phyloP scores from a whole-genome alignment of 2,888 invertebrate genomes.

The Clostera curtula region DNA sequence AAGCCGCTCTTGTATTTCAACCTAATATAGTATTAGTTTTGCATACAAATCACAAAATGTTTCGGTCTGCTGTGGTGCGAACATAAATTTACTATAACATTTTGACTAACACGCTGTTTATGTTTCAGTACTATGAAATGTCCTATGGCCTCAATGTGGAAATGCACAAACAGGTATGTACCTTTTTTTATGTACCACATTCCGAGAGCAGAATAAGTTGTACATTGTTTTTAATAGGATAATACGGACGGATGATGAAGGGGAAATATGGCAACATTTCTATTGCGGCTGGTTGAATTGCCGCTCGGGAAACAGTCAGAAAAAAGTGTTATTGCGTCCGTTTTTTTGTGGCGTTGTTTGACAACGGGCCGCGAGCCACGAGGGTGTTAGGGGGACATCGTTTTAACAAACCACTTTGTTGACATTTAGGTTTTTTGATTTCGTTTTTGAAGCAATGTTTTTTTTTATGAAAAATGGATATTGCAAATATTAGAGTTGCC shows the following conservation, averaged over 20 bases:
- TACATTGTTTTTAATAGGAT: constrained; percentile 21
- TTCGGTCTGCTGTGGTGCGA: too few relatives aligned
- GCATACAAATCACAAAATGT: too few relatives aligned
- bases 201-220: constrained; percentile 28
- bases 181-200: constrained; percentile 30
- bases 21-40: too few relatives aligned
- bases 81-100: constrained; percentile 42
- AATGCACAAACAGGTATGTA: constrained; percentile 96
- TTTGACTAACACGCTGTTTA: constrained; percentile 54
- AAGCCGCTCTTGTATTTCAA: too few relatives aligned
- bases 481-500: too few relatives aligned
- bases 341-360: constrained; percentile 64
- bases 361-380: constrained; percentile 35
- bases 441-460: too few relatives aligned
- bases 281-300: constrained; percentile 33
- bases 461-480: too few relatives aligned
- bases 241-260: constrained; percentile 27
- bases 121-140: constrained; percentile 98
- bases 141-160: constrained; percentile 97
- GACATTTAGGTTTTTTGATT: constrained; percentile 51
- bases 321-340: constrained; percentile 59
- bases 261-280: constrained; percentile 37
- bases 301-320: constrained; percentile 47
- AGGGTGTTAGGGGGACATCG: constrained; percentile 20
- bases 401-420: constrained; percentile 45